A percentile compares a stretch with the other conserved stretches of the same genome.
Conservation (phyloP, 2,888 invertebrate genomes). For the Rhagophthalmus giganteus region DNA sequence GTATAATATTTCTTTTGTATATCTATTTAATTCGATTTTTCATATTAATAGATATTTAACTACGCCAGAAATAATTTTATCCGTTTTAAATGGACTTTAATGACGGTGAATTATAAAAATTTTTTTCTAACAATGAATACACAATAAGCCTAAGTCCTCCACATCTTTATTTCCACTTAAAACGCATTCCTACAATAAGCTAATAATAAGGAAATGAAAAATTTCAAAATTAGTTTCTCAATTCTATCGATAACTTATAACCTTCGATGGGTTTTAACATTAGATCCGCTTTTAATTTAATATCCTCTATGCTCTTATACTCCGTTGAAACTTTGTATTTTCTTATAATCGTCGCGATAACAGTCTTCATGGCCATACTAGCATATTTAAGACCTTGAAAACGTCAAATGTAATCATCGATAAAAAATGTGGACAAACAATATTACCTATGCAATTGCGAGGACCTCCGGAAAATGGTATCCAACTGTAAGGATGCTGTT, state of each 20-base stretch:
- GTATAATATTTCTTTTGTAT: no score
- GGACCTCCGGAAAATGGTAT: slow-evolving; percentile 56
- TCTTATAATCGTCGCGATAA: slow-evolving; percentile 49
- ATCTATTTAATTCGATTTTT: no score
- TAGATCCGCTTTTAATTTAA: slow-evolving; percentile 36
- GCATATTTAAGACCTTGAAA: slow-evolving; percentile 56
- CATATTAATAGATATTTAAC: no score
- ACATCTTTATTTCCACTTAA: no score
- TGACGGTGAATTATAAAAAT: no score
- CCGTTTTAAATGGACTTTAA: no score
- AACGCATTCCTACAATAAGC: no score
- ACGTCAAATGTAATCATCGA: slow-evolving; percentile 17
- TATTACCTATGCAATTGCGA: slow-evolving; percentile 57
- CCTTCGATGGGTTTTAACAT: slow-evolving; percentile 36
- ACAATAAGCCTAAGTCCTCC: no score
- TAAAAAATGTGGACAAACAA: background rate
- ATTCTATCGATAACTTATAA: background rate
- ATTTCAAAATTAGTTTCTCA: no score
- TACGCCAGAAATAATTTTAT: no score
- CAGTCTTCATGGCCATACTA: slow-evolving; percentile 55
- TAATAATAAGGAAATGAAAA: no score
- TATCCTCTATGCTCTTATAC: slow-evolving; percentile 37
- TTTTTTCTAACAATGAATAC: no score
- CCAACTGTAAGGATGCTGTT: slow-evolving; percentile 55
- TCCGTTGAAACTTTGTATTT: slow-evolving; percentile 46